Percentiles rank a stretch among this genome's conserved stretches.
These are phyloP conservation scores for Epizoanthus stellaris DNA, from an alignment of 92 coral and sea anemone species.

Conservation along the genomic window DNA sequence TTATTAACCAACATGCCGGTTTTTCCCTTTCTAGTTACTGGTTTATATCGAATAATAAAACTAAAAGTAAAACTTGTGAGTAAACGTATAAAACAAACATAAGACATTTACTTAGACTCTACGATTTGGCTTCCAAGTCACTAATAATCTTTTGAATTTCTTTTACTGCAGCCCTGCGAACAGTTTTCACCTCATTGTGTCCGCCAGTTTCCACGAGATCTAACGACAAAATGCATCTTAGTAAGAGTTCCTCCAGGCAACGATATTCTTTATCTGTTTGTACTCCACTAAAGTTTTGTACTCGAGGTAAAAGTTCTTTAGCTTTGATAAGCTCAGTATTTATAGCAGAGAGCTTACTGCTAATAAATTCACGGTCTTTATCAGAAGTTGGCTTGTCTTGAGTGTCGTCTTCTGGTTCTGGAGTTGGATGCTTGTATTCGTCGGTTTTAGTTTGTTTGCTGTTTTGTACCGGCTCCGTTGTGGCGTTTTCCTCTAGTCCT, in stretches of 20 bases:
- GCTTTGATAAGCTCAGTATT: constrained; percentile 48
- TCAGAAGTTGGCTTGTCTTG: not conserved
- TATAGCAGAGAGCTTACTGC: constrained; percentile 41
- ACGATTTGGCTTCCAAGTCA: constrained; percentile 51
- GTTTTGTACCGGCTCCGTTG: not conserved
- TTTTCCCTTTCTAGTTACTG: no score
- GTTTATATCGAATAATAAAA: no score
- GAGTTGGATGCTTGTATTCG: not conserved
- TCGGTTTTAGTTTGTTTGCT: not conserved
- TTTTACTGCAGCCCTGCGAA: constrained; percentile 62
- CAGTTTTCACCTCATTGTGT: constrained; percentile 29
- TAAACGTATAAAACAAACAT: no score
- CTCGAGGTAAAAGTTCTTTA: constrained; percentile 43
- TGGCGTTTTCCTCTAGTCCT: no score
- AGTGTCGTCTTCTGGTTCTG: not conserved
- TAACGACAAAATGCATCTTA: constrained; percentile 52
- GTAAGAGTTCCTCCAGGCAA: constrained; percentile 63
- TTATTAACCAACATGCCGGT: no score
- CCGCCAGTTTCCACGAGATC: constrained; percentile 58
- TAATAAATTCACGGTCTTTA: not conserved
- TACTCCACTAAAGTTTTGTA: constrained; percentile 45
- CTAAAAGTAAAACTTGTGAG: no score
- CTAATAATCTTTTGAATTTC: constrained; percentile 49
- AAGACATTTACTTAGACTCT: not conserved
- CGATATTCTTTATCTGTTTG: constrained; percentile 50